Percentiles rank a stretch among this genome's conserved stretches.
Conservation (phyloP, 2,888 invertebrate genomes). For the Cybosia mesomella region DNA sequence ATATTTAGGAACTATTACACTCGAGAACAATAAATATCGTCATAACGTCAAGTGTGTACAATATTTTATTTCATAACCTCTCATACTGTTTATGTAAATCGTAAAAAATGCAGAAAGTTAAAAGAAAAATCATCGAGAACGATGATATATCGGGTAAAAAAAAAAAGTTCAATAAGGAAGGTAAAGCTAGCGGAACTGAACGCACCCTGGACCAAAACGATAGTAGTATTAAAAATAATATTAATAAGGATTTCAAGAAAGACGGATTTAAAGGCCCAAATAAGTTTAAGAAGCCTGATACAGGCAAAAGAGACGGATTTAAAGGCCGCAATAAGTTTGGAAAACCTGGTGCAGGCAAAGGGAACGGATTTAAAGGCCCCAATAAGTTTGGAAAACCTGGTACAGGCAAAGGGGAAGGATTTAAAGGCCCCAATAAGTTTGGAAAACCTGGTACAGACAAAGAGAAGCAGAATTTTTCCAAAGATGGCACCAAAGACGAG, state of each 20-base stretch:
- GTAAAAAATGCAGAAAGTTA: slow-evolving; percentile 75
- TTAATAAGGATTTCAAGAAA: slow-evolving; percentile 43
- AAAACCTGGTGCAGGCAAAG: slow-evolving; percentile 25
- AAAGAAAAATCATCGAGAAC: slow-evolving; percentile 68
- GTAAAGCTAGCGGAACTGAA: slow-evolving; percentile 37
- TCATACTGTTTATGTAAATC: slow-evolving; percentile 26
- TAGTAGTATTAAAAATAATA: slow-evolving; percentile 35
- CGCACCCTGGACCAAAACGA: slow-evolving; percentile 33
- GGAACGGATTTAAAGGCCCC: slow-evolving; percentile 33
- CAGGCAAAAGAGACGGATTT: slow-evolving; percentile 34
- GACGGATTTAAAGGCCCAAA: slow-evolving; percentile 42
- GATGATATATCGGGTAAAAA: slow-evolving; percentile 63
- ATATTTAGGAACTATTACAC: neutral
- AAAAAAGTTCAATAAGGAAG: slow-evolving; percentile 64
- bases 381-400: slow-evolving; percentile 49
- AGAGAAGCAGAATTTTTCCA: slow-evolving; percentile 58
- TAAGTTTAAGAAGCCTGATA: slow-evolving; percentile 47
- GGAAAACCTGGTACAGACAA: slow-evolving; percentile 50
- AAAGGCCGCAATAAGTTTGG: slow-evolving; percentile 36
- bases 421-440: slow-evolving; percentile 47
- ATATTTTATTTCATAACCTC: slow-evolving; percentile 41
- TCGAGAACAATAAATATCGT: neutral
- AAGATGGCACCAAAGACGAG: slow-evolving; percentile 61
- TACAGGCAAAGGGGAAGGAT: slow-evolving; percentile 32
- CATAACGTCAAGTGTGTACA: neutral